phyloP scores from a whole-genome alignment of 2,113 vertebrate species.

The Pseudolaguvia tuberculata region DNA sequence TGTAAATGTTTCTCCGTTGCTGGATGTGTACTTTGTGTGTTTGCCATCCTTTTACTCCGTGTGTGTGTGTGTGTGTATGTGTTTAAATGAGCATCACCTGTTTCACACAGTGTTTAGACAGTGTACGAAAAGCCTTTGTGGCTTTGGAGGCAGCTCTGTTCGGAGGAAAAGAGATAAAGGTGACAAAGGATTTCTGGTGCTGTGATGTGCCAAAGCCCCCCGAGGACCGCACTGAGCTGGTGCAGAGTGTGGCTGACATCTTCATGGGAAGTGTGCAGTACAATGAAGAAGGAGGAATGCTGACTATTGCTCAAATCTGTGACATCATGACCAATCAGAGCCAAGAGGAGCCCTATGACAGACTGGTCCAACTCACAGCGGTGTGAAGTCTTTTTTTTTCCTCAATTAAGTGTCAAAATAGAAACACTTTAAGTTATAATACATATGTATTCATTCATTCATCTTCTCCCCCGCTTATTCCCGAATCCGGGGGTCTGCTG shows the following conservation, averaged over 20 bases:
- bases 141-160: conserved; percentile 60
- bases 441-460: no score
- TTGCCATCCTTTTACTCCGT: neutral
- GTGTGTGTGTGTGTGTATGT: neutral
- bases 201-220: conserved; percentile 59
- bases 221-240: conserved; percentile 63
- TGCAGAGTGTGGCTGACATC: conserved; percentile 71
- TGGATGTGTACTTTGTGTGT: neutral
- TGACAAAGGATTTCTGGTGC: conserved; percentile 67
- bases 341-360: conserved; percentile 51
- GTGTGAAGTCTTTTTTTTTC: conserved; percentile 51
- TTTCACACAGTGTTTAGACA: conserved; percentile 63
- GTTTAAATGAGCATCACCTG: neutral
- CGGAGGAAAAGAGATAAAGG: conserved; percentile 27
- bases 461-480: no score
- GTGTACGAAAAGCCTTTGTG: conserved; percentile 63
- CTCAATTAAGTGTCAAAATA: neutral
- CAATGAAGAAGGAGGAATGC: conserved; percentile 63
- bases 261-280: conserved; percentile 77
- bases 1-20: no score
- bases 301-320: conserved; percentile 67
- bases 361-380: conserved; percentile 57
- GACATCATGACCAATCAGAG: conserved; percentile 62
- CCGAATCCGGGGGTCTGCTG: no score
- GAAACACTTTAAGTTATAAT: no score